These are phyloP conservation scores for Folsomia manolachei DNA, from an alignment of 2,888 invertebrate species.

Conservation along the genomic window DNA sequence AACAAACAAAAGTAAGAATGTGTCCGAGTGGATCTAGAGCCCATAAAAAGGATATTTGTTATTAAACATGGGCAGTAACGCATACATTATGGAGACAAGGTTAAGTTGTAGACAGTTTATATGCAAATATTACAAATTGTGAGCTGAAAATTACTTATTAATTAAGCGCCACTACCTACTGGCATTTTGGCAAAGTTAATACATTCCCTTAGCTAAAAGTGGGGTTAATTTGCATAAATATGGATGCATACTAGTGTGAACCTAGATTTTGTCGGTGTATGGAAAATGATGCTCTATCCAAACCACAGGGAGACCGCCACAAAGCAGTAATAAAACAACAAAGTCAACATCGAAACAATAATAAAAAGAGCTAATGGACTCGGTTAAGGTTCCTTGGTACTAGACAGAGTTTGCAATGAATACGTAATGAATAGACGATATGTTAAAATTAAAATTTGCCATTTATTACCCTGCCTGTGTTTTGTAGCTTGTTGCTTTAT, in stretches of 20 bases:
- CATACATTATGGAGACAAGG: no score
- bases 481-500: background rate
- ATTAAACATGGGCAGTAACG: no score
- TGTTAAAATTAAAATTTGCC: constrained; percentile 8
- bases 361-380: background rate
- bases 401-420: constrained; percentile 11
- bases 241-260: no score
- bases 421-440: constrained; percentile 11
- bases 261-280: no score
- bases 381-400: background rate
- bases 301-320: background rate
- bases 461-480: background rate
- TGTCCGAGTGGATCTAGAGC: no score
- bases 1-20: constrained; percentile 31
- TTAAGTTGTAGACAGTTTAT: no score
- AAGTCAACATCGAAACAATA: background rate
- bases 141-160: constrained; percentile 26
- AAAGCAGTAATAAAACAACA: background rate
- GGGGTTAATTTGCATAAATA: background rate
- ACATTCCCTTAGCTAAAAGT: background rate
- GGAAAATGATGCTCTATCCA: no score
- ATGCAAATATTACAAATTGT: constrained; percentile 23
- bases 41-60: no score
- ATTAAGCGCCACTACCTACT: background rate
- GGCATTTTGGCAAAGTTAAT: no score